Base-by-base conservation (phyloP, 1,140 invertebrate species). In the Notospermus geniculatus region DNA sequence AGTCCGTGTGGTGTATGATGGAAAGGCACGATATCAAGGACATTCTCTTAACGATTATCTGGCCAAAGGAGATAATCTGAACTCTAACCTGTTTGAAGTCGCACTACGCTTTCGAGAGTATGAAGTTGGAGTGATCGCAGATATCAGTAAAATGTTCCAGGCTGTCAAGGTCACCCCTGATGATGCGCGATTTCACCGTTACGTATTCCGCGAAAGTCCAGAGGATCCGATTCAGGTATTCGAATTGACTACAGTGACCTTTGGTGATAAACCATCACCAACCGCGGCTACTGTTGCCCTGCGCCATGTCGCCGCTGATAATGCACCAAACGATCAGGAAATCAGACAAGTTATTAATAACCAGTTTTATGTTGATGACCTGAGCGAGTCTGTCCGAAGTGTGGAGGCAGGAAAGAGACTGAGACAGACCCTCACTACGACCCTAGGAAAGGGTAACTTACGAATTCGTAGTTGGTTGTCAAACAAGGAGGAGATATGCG, bases 281-380 rank as follows among this genome's bases (percentile, higher is more conserved):
- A 43, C 39, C 11, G 39, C 39, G 39, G 39, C 39, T 11, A 43
- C 39, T 19, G 19, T 43, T 13, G 39, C 39, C 39, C 39, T 43
- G 19, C 39, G 39, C 39, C 39, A 43, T 43, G 39, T 43, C 19
- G 39, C 39, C 19, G 11, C 39, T 13, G 39, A 43, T 13, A 43
- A 43, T 19, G 39, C 39, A 13, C 39, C 39, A 13, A 43, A 11
- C 19, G 39, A 43, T 43, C 39, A 11, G 19, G 39, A 43, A 19
- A 43, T 43, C 19, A 11, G 19, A 43, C 39, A 43, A 13, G 39
- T 43, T 19, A 43, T 43, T 43, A 13, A 11, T 19, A 43, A 43
- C 19, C 39, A 43, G 39, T 43, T 43, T 43, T 43, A 43, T 43
- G 39, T 43, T 43, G 39, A 43, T 19, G 39, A 43, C 19, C 19